Percentiles rank a stretch among this genome's conserved stretches.
These are phyloP conservation scores for Nasonia vitripennis DNA, from an alignment of 1,140 invertebrate species.

Conservation along the genomic window DNA sequence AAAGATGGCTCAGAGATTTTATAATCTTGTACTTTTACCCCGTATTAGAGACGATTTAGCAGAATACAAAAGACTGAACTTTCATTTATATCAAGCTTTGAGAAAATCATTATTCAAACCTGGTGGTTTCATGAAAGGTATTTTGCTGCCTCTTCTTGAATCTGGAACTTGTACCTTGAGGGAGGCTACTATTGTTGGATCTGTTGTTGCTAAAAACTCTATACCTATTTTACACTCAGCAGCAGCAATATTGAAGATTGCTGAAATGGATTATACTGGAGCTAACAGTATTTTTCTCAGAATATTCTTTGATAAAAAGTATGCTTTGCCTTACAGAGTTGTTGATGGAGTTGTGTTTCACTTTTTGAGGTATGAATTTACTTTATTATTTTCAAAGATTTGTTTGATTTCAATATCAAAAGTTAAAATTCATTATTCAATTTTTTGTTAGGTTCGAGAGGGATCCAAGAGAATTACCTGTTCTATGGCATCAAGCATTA, in stretches of 20 bases:
- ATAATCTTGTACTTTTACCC: conserved; percentile 94
- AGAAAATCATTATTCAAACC: conserved; percentile 97
- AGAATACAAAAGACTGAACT: conserved; percentile 97
- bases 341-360: conserved; percentile 97
- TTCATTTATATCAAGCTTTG: conserved; percentile 96
- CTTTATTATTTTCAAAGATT: conserved; percentile 1
- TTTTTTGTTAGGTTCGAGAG: conserved; percentile 84
- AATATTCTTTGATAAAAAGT: conserved; percentile 98
- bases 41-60: conserved; percentile 95
- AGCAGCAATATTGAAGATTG: conserved; percentile 95
- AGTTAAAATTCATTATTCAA: background rate
- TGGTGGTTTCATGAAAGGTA: conserved; percentile 99
- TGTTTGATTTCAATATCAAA: conserved; percentile 41
- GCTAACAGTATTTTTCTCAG: conserved; percentile 97
- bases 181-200: conserved; percentile 96
- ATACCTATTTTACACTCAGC: conserved; percentile 98
- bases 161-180: conserved; percentile 94
- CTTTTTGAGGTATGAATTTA: conserved; percentile 84
- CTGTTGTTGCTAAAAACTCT: conserved; percentile 92
- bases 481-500: conserved; percentile 97
- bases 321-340: conserved; percentile 96
- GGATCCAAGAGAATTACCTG: conserved; percentile 90
- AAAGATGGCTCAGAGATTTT: conserved; percentile 97
- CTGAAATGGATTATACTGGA: conserved; percentile 98
- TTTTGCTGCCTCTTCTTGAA: conserved; percentile 93